Evolutionary conservation across 2,113 vertebrate species (phyloP), one percentile per base, ranked within the genome.

Genomic region (Maylandia zebra): DNA sequence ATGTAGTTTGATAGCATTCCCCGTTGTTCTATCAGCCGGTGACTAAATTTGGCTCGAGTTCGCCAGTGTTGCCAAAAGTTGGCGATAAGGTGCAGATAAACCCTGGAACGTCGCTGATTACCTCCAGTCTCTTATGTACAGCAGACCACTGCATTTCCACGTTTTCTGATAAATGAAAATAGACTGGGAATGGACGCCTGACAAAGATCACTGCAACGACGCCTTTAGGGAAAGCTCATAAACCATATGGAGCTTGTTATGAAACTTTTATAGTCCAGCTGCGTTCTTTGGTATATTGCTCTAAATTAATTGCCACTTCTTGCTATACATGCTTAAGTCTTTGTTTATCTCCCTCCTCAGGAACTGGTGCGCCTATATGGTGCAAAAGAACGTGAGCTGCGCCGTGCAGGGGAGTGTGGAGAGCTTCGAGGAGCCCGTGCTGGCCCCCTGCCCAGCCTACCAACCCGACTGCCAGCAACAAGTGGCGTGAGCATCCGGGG

Each of bases 331-430:
- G 16, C 52, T 79, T 10, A 30, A 53, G 34, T 41, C 10, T 10
- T 78, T 69, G 22, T 24, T 32, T 82, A 30, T 59, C 34, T 88
- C 83, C 61, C 50, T 82, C 82, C 56, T 53, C 95, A 99, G 98
- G 95, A 99, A 99, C 96, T 98, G 98, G 98, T 99, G 99, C 91
- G 99, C 99, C 83, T 97, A 97, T 93, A 97, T 99, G 7, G 98
- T 99, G 92, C 97, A 97, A 90, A 99, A 94, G 96, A 99, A 99
- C 88, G 98, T 99, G 94, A 99, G 97, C 94, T 99, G 98, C 94
- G 96, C 97, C 1, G 98, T 99, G 93, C 96, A 97, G 93, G 98
- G 97, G 85, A 96, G 97, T 81, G 96, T 97, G 45, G 97, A 98
- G 95, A 98, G 96, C 90, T 98, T 96, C 91, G 94, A 97, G 91